phyloP scores from a whole-genome alignment of 2,113 vertebrate genomes.

The Oryzias curvinotus region DNA sequence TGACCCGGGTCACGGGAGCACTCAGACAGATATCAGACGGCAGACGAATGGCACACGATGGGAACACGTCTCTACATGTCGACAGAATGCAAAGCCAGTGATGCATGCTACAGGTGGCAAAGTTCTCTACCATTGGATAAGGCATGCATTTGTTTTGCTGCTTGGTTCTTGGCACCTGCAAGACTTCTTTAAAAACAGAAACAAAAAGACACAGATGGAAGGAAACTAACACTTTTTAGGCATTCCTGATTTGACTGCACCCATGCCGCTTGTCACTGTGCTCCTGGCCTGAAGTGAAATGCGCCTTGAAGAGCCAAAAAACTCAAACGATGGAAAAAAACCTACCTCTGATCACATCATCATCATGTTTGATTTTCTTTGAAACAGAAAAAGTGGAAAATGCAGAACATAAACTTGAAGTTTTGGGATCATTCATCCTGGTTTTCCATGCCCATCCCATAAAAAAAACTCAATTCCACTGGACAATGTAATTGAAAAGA shows the following conservation, averaged over 20 bases:
- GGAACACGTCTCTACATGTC: conserved; percentile 36
- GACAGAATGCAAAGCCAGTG: conserved; percentile 52
- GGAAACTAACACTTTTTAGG: not conserved
- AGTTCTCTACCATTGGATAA: conserved; percentile 48
- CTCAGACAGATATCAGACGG: conserved; percentile 54
- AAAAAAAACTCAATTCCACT: conserved; percentile 54
- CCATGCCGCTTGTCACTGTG: too few relatives aligned
- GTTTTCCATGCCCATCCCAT: conserved; percentile 53
- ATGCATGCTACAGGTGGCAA: conserved; percentile 68
- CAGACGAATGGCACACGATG: conserved; percentile 55
- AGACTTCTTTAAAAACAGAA: conserved; percentile 1
- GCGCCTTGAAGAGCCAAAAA: too few relatives aligned
- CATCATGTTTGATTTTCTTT: too few relatives aligned
- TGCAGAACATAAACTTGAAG: too few relatives aligned
- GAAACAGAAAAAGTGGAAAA: too few relatives aligned
- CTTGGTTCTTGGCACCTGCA: conserved; percentile 42
- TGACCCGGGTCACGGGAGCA: conserved; percentile 45
- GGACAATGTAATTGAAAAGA: conserved; percentile 53
- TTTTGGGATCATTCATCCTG: too few relatives aligned
- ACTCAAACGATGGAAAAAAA: too few relatives aligned
- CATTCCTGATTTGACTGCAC: not conserved
- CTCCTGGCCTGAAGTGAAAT: too few relatives aligned
- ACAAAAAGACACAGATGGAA: conserved; percentile 22
- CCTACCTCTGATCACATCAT: too few relatives aligned
- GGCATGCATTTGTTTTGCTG: conserved; percentile 54